A percentile compares a stretch with the other conserved stretches of the same genome.
Evolutionary conservation across 2,113 vertebrate genomes (phyloP).

Genomic region (Daphoenositta chrysoptera): DNA sequence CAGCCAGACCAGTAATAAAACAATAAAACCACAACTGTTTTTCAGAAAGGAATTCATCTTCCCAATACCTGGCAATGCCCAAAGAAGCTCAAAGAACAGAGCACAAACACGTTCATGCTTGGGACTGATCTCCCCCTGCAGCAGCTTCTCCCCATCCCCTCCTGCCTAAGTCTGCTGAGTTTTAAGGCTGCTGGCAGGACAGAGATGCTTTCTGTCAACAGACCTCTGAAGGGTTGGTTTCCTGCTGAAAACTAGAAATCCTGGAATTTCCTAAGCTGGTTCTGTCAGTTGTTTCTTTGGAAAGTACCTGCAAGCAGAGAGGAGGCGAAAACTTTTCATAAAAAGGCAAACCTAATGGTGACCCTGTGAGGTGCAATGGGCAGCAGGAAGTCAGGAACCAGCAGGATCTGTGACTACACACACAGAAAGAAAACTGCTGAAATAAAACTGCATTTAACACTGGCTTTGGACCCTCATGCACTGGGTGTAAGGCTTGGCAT

Average conservation of each 20-base stretch:
- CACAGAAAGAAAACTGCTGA: not conserved
- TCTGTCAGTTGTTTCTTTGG: not conserved
- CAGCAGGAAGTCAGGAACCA: not conserved
- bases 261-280: not conserved
- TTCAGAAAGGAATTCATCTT: not conserved
- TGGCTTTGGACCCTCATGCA: not conserved
- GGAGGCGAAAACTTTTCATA: not conserved
- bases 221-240: not conserved
- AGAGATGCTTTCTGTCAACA: not conserved
- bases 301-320: not conserved
- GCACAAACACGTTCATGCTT: not conserved
- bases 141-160: not conserved
- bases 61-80: not conserved
- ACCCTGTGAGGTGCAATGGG: fast-evolving
- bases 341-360: not conserved
- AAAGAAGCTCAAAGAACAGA: not conserved
- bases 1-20: not conserved
- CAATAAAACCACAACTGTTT: not conserved
- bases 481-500: not conserved
- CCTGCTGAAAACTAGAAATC: not conserved
- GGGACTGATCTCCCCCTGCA: not conserved
- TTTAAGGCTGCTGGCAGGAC: not conserved
- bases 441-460: not conserved
- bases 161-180: not conserved
- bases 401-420: not conserved